Conservation (phyloP, 23 tunicate species). For the Trididemnum nubilum region DNA sequence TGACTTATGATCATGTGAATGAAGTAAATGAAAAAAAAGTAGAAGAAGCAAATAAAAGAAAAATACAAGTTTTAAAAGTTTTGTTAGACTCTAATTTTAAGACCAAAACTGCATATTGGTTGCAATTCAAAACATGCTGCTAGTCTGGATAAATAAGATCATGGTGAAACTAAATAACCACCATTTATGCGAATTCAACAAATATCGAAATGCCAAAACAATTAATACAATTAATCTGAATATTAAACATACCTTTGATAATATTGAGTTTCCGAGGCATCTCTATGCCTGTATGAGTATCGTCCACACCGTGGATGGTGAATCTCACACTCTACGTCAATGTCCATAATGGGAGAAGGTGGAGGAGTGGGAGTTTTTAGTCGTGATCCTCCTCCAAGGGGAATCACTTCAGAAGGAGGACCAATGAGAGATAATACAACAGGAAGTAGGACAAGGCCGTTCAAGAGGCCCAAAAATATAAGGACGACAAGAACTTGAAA, state of each 20-base stretch:
- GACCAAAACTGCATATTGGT: too few species aligned
- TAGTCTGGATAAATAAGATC: too few species aligned
- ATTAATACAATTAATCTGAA: too few species aligned
- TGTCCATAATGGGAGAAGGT: slow-evolving; percentile 55
- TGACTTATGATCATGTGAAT: too few species aligned
- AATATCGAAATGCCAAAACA: too few species aligned
- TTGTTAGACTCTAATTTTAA: too few species aligned
- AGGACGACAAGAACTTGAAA: slow-evolving; percentile 80
- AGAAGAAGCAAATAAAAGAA: too few species aligned
- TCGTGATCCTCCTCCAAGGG: slow-evolving; percentile 65
- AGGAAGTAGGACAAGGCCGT: slow-evolving; percentile 88
- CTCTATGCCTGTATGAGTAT: background rate
- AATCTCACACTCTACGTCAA: background rate
- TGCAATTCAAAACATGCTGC: too few species aligned
- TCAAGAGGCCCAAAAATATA: slow-evolving; percentile 66
- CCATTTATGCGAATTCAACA: background rate
- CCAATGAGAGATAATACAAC: slow-evolving; percentile 79
- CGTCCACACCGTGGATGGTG: background rate
- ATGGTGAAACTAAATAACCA: background rate
- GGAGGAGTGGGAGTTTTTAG: slow-evolving; percentile 96
- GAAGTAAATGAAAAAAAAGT: too few species aligned
- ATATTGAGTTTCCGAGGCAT: background rate
- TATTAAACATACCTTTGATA: slow-evolving; percentile 16
- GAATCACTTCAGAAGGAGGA: slow-evolving; percentile 80
- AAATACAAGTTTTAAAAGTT: too few species aligned